These are phyloP conservation scores for Calephelis virginiensis DNA, from an alignment of 1,140 invertebrate species.

Conservation along the genomic window DNA sequence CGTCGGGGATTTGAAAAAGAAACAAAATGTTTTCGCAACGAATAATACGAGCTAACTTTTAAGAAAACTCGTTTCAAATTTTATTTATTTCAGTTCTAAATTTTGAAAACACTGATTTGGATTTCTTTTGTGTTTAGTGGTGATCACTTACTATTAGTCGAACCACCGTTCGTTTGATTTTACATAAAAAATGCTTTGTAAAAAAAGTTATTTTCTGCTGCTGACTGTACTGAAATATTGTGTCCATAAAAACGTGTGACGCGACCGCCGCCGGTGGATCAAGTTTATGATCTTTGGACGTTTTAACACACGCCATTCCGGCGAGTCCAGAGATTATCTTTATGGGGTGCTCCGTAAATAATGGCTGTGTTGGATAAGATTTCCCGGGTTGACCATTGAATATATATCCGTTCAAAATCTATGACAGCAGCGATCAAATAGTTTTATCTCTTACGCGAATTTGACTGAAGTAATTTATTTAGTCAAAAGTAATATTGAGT, in stretches of 20 bases:
- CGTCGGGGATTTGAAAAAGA: too few relatives aligned
- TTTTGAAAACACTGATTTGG: too few relatives aligned
- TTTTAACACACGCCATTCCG: slow-evolving; percentile 37
- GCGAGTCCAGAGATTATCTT: slow-evolving; percentile 32
- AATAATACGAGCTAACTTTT: too few relatives aligned
- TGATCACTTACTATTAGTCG: too few relatives aligned
- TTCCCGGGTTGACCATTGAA: slow-evolving; percentile 10
- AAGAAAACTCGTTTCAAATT: too few relatives aligned
- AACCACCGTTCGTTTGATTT: too few relatives aligned
- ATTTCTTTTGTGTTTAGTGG: too few relatives aligned
- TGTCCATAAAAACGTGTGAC: slow-evolving; percentile 50
- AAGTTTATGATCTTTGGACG: slow-evolving; percentile 40
- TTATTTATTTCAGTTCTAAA: too few relatives aligned
- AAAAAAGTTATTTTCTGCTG: not conserved
- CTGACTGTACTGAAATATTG: slow-evolving; percentile 13
- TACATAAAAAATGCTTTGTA: too few relatives aligned
- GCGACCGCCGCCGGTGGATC: slow-evolving; percentile 35
- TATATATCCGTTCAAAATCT: not conserved
- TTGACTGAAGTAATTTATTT: not conserved
- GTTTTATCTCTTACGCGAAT: not conserved
- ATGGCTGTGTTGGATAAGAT: slow-evolving; percentile 23
- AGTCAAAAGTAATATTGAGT: too few relatives aligned
- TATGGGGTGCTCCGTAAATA: slow-evolving; percentile 33
- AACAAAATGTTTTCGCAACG: too few relatives aligned
- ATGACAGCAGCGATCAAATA: not conserved